Base-by-base conservation (phyloP, 2,113 vertebrate genomes). In the Sterrhoptilus dennistouni region DNA sequence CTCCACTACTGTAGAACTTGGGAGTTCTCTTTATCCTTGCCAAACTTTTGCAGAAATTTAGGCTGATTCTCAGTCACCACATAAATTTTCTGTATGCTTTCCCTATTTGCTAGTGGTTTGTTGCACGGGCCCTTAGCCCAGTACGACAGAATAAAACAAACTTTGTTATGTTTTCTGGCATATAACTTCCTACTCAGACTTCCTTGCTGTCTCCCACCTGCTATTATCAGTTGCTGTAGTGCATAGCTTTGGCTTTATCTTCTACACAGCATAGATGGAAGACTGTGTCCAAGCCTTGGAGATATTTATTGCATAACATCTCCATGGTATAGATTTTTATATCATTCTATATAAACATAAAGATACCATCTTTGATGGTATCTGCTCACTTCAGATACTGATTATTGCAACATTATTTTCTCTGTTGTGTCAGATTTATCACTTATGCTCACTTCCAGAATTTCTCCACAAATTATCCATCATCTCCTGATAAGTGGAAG, bases 361-460 rank as follows among this genome's bases (percentile, higher is more conserved):
- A 59, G 57, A 60, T 60, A 59, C 14, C 14, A 59, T 91, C 61
- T 87, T 81, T 68, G 77, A 78, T 81, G 50, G 31, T 83, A 68
- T 89, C 83, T 84, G 25, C 54, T 94, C 45, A 36, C 57, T 92
- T 91, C 50, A 61, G 50, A 57, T 76, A 61, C 84, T 87, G 65
- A 77, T 95, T 93, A 89, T 81, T 35, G 38, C 44, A 81, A 71
- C 52, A 84, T 72, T 18, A 59, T 96, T 96, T 83, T 89, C 69
- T 79, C 24, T 64, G 6, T 83, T 90, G 64, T 9, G 2, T 64
- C 66, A 56, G 54, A 90, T 92, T 87, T 36, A 66, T 85, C 71
- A 77, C 50, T 77, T 74, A 65, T 16, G 33, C 31, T 75, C 27
- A 63, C 56, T 96, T 96, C 28, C 60, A 90, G 52, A 89, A 90